Evolutionary conservation across 2,888 invertebrate genomes (phyloP), one percentile per base, ranked within the genome.

Genomic region (Pheosia gnoma): DNA sequence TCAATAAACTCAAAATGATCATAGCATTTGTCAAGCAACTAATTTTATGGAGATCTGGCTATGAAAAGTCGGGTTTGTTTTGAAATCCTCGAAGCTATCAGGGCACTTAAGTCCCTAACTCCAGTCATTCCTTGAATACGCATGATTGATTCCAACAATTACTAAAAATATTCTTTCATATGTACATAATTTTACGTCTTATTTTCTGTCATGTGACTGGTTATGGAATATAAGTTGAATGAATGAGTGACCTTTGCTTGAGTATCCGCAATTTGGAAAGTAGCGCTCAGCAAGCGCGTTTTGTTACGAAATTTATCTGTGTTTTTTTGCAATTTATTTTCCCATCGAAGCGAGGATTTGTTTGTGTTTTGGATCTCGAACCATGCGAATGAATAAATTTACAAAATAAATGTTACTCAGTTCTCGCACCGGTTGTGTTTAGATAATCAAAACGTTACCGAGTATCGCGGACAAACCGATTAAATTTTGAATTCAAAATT

Each of bases 221-320:
- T 76, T 74, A 75, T 77, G 75, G 73, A 67, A 71, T 72, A 73
- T 77, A 73, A 68, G 61, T 65, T 70, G 66, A 74, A 75, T 78
- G 77, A 79, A 82, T 81, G 80, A 80, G 77, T 78, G 84, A 81
- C 81, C 80, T 80, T 82, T 86, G 82, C 72, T 70, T 74, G 65
- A 76, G 63, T 82, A 82, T 83, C 83, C 86, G 84, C 82, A 75
- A 80, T 76, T 82, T 79, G 71, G 80, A 85, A 90, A 88, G 82
- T 89, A 81, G 88, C 86, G 80, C 87, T 82, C 75, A 51, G 72
- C 67, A 71, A 66, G 77, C 78, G 70, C 71, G 65, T 68, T 77
- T 72, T 74, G 68, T 72, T 63, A 59, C 62, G 52, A 59, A 3
- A 9, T 52, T 52, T 11, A 47, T n/a, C 47, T n/a, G 4, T 47